A percentile compares a stretch with the other conserved stretches of the same genome.
phyloP scores from a whole-genome alignment of 2,113 vertebrate species.

The Pleuronectes platessa region DNA sequence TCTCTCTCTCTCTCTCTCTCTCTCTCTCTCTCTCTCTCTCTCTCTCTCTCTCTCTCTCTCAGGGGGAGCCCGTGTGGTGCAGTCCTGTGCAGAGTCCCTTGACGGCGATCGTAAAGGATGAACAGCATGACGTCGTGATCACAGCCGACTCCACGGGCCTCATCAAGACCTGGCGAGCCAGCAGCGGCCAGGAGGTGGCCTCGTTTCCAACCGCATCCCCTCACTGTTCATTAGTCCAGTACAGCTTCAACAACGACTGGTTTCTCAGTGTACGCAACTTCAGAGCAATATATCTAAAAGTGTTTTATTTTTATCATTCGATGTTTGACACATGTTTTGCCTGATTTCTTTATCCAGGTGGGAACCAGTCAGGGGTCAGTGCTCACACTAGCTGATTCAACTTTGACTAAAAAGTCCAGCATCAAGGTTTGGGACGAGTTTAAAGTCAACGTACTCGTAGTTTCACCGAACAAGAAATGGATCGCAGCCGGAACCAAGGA shows the following conservation, averaged over 20 bases:
- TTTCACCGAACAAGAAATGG: constrained; percentile 81
- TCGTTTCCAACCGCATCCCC: constrained; percentile 60
- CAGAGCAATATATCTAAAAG: background rate
- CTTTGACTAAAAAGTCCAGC: constrained; percentile 66
- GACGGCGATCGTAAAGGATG: constrained; percentile 67
- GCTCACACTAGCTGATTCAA: constrained; percentile 61
- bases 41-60: background rate
- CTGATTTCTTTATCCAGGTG: constrained; percentile 56
- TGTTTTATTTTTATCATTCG: background rate
- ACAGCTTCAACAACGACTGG: constrained; percentile 52
- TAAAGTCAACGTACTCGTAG: constrained; percentile 62
- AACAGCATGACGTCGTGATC: constrained; percentile 64
- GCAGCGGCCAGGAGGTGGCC: constrained; percentile 69
- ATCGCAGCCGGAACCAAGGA: constrained; percentile 59
- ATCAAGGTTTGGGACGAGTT: constrained; percentile 61
- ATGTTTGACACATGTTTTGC: background rate
- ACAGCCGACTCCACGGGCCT: constrained; percentile 69
- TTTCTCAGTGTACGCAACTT: constrained; percentile 75
- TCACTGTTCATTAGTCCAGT: constrained; percentile 68
- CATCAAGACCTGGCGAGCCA: constrained; percentile 77
- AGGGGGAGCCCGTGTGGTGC: constrained; percentile 81
- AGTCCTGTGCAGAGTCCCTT: constrained; percentile 79
- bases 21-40: background rate
- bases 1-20: background rate
- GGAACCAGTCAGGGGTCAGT: constrained; percentile 73